A percentile compares a stretch with the other conserved stretches of the same genome.
Conservation (phyloP, 2,888 invertebrate species). For the Mesorhabditis sp. region DNA sequence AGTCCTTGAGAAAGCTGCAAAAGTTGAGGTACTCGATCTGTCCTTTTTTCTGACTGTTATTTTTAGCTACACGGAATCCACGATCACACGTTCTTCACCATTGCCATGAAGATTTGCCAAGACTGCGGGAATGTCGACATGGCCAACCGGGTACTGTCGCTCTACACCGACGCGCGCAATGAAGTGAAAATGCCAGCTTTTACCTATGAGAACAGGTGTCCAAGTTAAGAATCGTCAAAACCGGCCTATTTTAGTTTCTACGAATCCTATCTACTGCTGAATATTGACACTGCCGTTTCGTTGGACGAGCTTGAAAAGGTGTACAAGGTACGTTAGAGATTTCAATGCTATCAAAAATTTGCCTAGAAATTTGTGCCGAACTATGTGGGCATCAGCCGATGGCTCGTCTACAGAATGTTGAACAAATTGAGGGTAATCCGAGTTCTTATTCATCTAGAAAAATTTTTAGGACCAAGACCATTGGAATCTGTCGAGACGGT, state of each 20-base stretch:
- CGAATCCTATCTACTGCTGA: slow-evolving; percentile 31
- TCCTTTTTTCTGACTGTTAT: background rate
- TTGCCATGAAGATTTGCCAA: slow-evolving; percentile 21
- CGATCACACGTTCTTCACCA: slow-evolving; percentile 26
- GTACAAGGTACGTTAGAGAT: slow-evolving; percentile 21
- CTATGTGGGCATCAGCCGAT: slow-evolving; percentile 36
- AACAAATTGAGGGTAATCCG: slow-evolving; percentile 21
- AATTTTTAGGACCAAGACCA: slow-evolving; percentile 10
- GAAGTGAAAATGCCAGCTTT: slow-evolving; percentile 41
- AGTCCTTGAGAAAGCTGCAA: background rate
- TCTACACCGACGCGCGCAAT: slow-evolving; percentile 39
- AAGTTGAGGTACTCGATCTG: background rate
- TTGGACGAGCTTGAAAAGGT: slow-evolving; percentile 28
- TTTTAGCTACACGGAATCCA: slow-evolving; percentile 11
- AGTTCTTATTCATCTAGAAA: background rate
- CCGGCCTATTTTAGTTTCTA: slow-evolving; percentile 30
- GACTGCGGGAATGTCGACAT: slow-evolving; percentile 31
- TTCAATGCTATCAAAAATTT: background rate
- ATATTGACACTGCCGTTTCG: slow-evolving; percentile 20
- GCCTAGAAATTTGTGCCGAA: slow-evolving; percentile 38
- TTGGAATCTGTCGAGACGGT: slow-evolving; percentile 34
- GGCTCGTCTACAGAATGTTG: slow-evolving; percentile 21
- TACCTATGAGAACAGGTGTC: slow-evolving; percentile 23
- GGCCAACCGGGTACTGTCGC: slow-evolving; percentile 30
- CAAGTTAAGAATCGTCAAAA: background rate